Evolutionary conservation across 2,888 invertebrate genomes (phyloP).

Genomic region (Lathronympha strigana): DNA sequence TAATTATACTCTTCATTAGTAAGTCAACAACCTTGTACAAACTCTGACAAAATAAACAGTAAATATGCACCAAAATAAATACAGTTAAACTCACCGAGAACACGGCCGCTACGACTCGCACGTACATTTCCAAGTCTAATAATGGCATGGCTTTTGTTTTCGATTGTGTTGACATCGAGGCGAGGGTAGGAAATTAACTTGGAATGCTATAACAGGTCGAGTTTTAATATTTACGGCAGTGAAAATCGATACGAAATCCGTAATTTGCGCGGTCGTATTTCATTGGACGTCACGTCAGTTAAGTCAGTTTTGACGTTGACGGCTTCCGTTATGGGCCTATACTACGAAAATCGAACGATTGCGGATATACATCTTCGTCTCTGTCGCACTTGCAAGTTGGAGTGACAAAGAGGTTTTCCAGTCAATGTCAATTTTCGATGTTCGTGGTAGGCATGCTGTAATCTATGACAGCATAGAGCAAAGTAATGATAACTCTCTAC

Average conservation of each 20-base stretch:
- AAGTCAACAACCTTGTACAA: slow-evolving; percentile 34
- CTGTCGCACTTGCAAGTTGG: no score
- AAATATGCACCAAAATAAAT: slow-evolving; percentile 28
- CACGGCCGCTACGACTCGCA: slow-evolving; percentile 72
- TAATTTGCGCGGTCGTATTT: slow-evolving; percentile 41
- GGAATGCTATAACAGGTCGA: slow-evolving; percentile 31
- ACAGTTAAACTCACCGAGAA: slow-evolving; percentile 69
- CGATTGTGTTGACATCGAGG: slow-evolving; percentile 69
- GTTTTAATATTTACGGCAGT: slow-evolving; percentile 39
- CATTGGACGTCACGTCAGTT: slow-evolving; percentile 35
- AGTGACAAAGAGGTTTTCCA: no score
- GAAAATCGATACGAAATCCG: slow-evolving; percentile 43
- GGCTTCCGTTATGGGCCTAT: neutral
- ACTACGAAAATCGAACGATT: no score
- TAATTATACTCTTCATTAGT: slow-evolving; percentile 21
- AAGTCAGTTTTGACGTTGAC: slow-evolving; percentile 39
- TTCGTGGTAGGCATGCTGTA: no score
- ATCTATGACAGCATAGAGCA: neutral
- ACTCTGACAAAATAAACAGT: slow-evolving; percentile 23
- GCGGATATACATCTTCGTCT: no score
- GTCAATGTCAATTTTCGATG: no score
- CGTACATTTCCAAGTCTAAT: slow-evolving; percentile 72
- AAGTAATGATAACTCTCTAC: no score
- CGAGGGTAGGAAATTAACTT: slow-evolving; percentile 35
- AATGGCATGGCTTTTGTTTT: slow-evolving; percentile 66